Base-by-base conservation (phyloP, 2,888 invertebrate species). In the Therioaphis trifolii region DNA sequence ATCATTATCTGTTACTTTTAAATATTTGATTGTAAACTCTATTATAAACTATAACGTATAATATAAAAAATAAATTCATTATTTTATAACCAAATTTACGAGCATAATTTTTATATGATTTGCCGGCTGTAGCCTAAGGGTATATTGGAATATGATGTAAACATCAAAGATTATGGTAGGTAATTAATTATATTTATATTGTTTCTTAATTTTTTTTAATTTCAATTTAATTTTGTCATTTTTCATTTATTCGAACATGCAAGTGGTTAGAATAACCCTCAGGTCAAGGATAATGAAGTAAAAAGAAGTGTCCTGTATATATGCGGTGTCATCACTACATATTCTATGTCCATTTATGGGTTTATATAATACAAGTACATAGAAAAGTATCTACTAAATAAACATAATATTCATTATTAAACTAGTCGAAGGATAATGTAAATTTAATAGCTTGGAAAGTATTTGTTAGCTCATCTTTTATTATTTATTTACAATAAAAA, bases 141-240 rank as follows among this genome's bases (percentile, higher is more conserved):
- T 27, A n/a, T n/a, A 72, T 43, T 63, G 35, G 27, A 43, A 35
- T 12, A 49, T 14, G 87, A 87, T 85, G 85, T 40, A 87, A 86
- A 85, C 49, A 84, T 84, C 29, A 85, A 63, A 85, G 4, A 21
- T 58, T 7, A n/a, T 72, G 24, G 11, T 84, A 72, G n/a, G 9
- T 35, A 75, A 78, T 43, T 69, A 69, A 69, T 78, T 52, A 40
- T 7, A 35, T 77, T 78, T 52, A 40, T 7, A 35, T 77, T 55
- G 27, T 78, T 75, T 5, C n/a, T 49, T 68, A 55, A 29, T 46
- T 52, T 27, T 52, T 27, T 78, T 74, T 12, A 55, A 11, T 35
- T 66, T 40, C 68, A 21, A 63, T 66, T 58, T 21, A 66, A 55
- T 43, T 68, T 77, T 58, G 84, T 63, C 77, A 76, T 63, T 78